Percentiles rank a stretch among this genome's conserved stretches.
phyloP scores from a whole-genome alignment of 2,888 invertebrate species.

The Balanococcus diminutus region DNA sequence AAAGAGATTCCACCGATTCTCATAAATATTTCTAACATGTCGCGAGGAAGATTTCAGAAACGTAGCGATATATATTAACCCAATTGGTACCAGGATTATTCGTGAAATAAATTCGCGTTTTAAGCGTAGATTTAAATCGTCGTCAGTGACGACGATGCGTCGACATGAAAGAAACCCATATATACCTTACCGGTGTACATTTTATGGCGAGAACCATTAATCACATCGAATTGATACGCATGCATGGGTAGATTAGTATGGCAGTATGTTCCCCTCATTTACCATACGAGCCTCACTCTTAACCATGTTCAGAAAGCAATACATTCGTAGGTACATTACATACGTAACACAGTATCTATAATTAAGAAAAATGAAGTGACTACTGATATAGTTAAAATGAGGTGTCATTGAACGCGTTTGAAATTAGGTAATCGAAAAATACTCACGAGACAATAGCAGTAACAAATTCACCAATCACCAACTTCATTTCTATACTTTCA shows the following conservation, averaged over 20 bases:
- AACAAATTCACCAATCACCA: too few relatives aligned
- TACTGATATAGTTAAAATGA: neutral
- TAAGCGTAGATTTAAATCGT: slow-evolving; percentile 13
- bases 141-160: neutral
- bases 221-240: neutral
- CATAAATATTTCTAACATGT: slow-evolving; percentile 7
- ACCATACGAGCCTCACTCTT: neutral
- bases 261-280: neutral
- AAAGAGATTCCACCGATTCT: neutral
- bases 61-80: neutral
- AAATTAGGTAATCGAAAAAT: too few relatives aligned
- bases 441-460: neutral
- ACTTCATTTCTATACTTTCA: neutral
- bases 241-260: neutral
- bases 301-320: neutral
- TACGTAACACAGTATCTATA: neutral
- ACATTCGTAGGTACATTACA: neutral
- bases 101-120: neutral
- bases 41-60: neutral
- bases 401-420: neutral
- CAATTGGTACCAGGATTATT: neutral
- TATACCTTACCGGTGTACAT: neutral
- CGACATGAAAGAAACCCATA: neutral
- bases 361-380: neutral
- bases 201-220: neutral